Conservation (phyloP, 2,113 vertebrate species). For the Sphaerodactylus townsendi region DNA sequence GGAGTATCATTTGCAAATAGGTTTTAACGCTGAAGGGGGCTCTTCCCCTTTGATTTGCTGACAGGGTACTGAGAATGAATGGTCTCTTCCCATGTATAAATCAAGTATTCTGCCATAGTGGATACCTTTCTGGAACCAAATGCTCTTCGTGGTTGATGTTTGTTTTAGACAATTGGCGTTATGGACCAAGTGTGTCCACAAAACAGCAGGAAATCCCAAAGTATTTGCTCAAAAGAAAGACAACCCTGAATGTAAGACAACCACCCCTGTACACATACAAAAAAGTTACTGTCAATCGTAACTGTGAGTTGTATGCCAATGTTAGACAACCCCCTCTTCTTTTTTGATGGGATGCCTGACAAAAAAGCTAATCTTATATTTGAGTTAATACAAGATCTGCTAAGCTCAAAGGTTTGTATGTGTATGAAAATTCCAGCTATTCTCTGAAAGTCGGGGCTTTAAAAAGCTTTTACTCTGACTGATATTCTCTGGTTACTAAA, state of each 20-base stretch:
- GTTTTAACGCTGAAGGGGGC: not conserved
- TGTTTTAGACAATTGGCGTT: not conserved
- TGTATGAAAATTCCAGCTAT: not conserved
- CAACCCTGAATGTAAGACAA: too few relatives aligned
- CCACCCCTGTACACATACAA: too few relatives aligned
- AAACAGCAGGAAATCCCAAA: not conserved
- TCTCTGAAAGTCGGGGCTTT: not conserved
- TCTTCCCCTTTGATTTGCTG: conserved; percentile 30
- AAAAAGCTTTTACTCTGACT: not conserved
- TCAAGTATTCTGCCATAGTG: not conserved
- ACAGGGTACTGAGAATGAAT: not conserved
- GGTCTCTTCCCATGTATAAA: not conserved
- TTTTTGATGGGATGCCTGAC: too few relatives aligned
- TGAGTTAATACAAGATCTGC: too few relatives aligned
- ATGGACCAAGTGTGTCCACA: not conserved
- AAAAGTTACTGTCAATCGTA: too few relatives aligned
- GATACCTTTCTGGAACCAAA: not conserved
- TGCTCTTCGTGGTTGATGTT: conserved; percentile 38
- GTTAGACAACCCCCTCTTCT: too few relatives aligned
- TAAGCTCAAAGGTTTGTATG: not conserved
- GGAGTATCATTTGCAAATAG: conserved; percentile 11
- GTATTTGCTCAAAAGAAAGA: not conserved
- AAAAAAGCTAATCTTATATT: too few relatives aligned
- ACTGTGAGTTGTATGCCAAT: too few relatives aligned
- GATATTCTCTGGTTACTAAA: not conserved